Conservation (phyloP, 2,113 vertebrate genomes). For the Spilogale gracilis region DNA sequence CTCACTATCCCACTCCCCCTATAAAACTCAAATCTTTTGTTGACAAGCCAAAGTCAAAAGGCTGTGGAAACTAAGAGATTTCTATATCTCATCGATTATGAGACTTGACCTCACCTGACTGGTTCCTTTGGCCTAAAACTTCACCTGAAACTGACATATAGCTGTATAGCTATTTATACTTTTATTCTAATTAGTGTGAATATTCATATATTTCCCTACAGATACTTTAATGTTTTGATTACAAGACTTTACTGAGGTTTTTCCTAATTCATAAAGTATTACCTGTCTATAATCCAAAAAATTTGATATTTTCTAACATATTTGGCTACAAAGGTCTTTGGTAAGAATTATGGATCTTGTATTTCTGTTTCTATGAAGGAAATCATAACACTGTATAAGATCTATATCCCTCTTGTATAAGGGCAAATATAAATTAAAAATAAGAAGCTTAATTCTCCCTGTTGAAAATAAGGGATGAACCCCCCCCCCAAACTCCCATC, state of each 20-base stretch:
- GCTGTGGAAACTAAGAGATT: neutral
- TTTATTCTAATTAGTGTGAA: neutral
- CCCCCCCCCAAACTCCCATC: accelerated
- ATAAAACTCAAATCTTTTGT: neutral
- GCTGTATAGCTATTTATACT: neutral
- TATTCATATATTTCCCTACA: neutral
- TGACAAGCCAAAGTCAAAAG: neutral
- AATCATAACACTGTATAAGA: neutral
- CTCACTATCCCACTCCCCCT: neutral
- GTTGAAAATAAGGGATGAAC: neutral
- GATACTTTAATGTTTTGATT: neutral
- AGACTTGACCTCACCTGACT: neutral
- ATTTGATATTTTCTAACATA: neutral
- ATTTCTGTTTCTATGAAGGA: neutral
- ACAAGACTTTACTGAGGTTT: neutral
- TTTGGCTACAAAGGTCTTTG: neutral
- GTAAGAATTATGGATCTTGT: neutral
- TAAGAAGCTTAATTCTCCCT: neutral
- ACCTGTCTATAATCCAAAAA: neutral
- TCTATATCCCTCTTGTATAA: neutral
- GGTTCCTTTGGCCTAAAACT: conserved; percentile 1
- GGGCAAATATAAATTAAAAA: neutral
- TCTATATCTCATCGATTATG: neutral
- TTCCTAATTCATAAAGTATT: neutral
- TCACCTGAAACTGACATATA: neutral